phyloP scores from a whole-genome alignment of 2,113 vertebrate species.

The Poeciliopsis retropinna region DNA sequence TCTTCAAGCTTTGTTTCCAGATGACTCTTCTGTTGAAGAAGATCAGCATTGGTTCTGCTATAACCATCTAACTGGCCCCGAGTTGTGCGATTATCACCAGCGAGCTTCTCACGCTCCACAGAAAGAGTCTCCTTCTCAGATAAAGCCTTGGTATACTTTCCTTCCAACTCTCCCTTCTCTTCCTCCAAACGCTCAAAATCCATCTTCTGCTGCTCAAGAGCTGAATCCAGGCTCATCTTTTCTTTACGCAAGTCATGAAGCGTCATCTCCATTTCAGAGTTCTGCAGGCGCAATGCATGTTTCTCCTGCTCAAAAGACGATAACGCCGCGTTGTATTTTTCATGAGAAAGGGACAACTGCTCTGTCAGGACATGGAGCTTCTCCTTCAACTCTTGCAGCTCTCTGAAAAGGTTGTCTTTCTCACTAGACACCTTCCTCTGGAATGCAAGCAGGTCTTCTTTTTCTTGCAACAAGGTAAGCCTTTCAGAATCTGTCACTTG shows the following conservation, averaged over 20 bases:
- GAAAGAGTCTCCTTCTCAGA: conserved; percentile 68
- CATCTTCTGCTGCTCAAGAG: conserved; percentile 77
- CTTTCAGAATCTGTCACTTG: conserved; percentile 83
- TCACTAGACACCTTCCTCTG: conserved; percentile 82
- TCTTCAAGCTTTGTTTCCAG: conserved; percentile 80
- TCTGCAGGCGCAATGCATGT: conserved; percentile 68
- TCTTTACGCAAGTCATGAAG: conserved; percentile 81
- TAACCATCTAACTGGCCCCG: conserved; percentile 79
- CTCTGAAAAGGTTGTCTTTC: conserved; percentile 81
- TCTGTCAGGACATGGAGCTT: conserved; percentile 70
- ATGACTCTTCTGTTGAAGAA: conserved; percentile 73
- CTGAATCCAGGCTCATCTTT: conserved; percentile 80
- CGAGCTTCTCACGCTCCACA: conserved; percentile 79
- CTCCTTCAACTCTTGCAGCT: conserved; percentile 76
- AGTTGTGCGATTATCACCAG: conserved; percentile 63
- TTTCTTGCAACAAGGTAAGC: conserved; percentile 85
- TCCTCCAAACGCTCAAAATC: conserved; percentile 75
- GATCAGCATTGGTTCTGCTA: conserved; percentile 69
- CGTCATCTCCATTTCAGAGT: conserved; percentile 74
- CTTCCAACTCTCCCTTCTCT: conserved; percentile 78
- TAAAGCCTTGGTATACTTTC: conserved; percentile 74
- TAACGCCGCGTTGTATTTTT: conserved; percentile 67
- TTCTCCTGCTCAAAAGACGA: conserved; percentile 79
- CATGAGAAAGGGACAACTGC: conserved; percentile 64
- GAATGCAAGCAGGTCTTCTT: conserved; percentile 81